Conservation (phyloP, 2,113 vertebrate species). For the Sylvietta virens region DNA sequence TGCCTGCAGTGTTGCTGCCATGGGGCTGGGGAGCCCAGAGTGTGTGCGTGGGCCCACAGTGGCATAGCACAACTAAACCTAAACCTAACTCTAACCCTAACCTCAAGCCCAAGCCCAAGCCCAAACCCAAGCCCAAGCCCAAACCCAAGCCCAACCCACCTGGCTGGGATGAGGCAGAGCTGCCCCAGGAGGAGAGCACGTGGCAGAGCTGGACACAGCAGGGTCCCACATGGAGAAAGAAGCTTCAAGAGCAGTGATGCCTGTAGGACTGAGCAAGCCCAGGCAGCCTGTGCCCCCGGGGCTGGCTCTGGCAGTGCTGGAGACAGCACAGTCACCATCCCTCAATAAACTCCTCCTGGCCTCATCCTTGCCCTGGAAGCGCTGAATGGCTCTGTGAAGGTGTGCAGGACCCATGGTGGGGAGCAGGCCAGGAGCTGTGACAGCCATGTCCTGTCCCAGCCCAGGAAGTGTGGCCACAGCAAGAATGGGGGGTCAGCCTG, state of each 20-base stretch:
- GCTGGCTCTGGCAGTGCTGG: not conserved
- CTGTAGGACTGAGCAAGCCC: rapidly evolving
- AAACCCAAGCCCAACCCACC: not conserved
- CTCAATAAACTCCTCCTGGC: not conserved
- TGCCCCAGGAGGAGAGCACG: rapidly evolving
- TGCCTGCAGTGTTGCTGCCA: not conserved
- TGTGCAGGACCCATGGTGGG: rapidly evolving
- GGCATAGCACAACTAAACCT: not conserved
- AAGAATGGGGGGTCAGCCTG: rapidly evolving
- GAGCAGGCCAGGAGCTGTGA: rapidly evolving
- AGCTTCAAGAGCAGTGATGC: rapidly evolving
- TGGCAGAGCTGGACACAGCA: rapidly evolving
- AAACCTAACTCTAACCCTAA: not conserved
- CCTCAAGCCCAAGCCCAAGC: rapidly evolving
- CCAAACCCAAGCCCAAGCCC: not conserved
- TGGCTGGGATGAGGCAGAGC: not conserved
- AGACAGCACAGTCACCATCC: not conserved
- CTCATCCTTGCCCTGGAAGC: not conserved
- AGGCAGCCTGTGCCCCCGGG: not conserved
- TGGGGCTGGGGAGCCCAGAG: rapidly evolving
- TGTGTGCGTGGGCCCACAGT: no score
- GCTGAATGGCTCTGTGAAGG: rapidly evolving
- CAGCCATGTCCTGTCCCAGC: not conserved
- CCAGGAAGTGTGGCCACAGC: rapidly evolving
- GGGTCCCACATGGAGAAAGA: rapidly evolving